Base-by-base conservation (phyloP, 2,888 invertebrate genomes). In the Cerastis leucographa region DNA sequence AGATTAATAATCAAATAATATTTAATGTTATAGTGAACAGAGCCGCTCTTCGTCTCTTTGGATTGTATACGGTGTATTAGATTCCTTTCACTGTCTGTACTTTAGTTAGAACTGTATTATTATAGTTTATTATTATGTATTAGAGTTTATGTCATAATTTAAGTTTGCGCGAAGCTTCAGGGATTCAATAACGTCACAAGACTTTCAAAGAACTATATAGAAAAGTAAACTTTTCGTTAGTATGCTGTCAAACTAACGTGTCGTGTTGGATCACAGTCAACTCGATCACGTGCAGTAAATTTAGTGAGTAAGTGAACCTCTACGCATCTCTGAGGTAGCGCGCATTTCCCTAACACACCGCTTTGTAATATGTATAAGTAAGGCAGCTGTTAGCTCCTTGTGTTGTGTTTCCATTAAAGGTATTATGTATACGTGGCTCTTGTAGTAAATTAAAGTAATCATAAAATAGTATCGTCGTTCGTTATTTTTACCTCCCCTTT, bases 341-440 rank as follows among this genome's bases (percentile, higher is more conserved):
- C 67, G 67, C 64, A 73, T 59, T 29, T 71, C 29, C 8, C 17
- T 29, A 44, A 78, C 59, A 66, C 62, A 74, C 40, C 54, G 76
- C 35, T 62, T 71, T 59, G 40, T 64, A 69, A 64, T 74, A 76
- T 68, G 49, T 86, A 71, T 61, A 61, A 72, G 44, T 59, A 67
- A 25, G 44, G 62, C 35, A 74, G 29, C 56, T 54, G 22, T 59
- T 51, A 40, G 44, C 59, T 67, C 29, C 59, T 17, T n/a, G 22
- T 83, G 59, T 70, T 87, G 29, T 78, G 74, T 87, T 85, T 78
- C 29, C 22, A 80, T 75, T 70, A 78, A 65, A 71, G 74, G 61
- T 64, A 80, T 76, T 71, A 87, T 84, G 76, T 86, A 83, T 85
- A 84, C 75, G 85, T 82, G 88, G 84, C 86, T 88, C 88, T 80